These are phyloP conservation scores for Anisognathus igniventris DNA, from an alignment of 2,797 vertebrate genomes.

Conservation along the genomic window DNA sequence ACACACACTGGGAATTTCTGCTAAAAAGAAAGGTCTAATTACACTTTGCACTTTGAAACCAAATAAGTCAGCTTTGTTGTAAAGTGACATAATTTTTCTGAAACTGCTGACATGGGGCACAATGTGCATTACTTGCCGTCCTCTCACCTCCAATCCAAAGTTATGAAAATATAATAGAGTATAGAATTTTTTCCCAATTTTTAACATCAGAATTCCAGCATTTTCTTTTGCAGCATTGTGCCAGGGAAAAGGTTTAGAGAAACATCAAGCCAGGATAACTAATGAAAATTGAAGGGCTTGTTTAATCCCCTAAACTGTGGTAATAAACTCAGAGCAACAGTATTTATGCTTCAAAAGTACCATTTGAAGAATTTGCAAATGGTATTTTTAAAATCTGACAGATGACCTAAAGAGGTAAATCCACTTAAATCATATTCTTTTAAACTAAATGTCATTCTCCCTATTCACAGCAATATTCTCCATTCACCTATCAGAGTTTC, in stretches of 20 bases:
- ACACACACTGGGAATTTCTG: background rate
- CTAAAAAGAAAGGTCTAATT: constrained; percentile 44
- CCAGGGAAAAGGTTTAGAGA: background rate
- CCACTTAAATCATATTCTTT: background rate
- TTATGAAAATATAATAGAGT: background rate
- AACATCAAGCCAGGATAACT: background rate
- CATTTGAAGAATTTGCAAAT: background rate
- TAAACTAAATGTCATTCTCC: background rate
- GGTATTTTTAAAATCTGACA: background rate
- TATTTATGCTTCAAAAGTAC: background rate
- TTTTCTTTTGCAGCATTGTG: background rate
- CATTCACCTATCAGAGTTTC: background rate
- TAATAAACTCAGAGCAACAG: background rate
- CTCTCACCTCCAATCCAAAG: background rate
- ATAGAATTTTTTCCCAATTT: background rate
- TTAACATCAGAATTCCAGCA: background rate
- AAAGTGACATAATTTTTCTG: background rate
- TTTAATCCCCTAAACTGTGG: background rate
- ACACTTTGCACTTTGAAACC: background rate
- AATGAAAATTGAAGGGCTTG: background rate
- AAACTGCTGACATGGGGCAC: background rate
- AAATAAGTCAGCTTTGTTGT: constrained; percentile 2
- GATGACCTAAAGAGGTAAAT: background rate
- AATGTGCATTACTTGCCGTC: background rate
- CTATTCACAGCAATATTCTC: background rate